Conservation (phyloP, 2,888 invertebrate species). For the Microplitis deprimator region DNA sequence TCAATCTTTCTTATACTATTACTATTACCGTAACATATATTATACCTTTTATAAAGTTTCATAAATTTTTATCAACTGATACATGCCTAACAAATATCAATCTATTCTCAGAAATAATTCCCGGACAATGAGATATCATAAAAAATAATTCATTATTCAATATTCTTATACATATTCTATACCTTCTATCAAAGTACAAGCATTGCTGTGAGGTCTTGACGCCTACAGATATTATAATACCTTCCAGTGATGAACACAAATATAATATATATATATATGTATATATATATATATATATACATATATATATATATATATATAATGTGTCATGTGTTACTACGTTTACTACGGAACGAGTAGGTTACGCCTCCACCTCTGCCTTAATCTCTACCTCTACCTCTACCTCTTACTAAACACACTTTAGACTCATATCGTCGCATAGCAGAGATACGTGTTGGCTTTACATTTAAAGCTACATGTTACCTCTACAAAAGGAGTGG, state of each 20-base stretch:
- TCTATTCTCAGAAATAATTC: background rate
- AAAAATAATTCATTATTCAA: background rate
- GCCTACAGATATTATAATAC: constrained; percentile 25
- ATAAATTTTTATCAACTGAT: too few species aligned
- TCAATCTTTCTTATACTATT: too few species aligned
- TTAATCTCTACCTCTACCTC: background rate
- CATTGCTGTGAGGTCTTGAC: constrained; percentile 22
- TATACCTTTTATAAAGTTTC: too few species aligned
- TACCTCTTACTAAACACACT: background rate
- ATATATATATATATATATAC: background rate
- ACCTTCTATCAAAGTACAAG: background rate
- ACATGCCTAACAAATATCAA: background rate
- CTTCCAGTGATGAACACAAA: constrained; percentile 15
- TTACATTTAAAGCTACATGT: background rate
- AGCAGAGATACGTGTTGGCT: background rate
- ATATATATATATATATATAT: background rate
- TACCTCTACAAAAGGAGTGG: background rate
- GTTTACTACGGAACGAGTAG: background rate
- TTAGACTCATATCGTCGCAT: background rate
- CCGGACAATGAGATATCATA: background rate
- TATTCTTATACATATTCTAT: background rate
- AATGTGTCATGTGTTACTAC: background rate
- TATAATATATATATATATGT: background rate
- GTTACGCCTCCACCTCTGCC: background rate
- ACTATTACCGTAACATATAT: too few species aligned